phyloP scores from a whole-genome alignment of 1,140 invertebrate genomes.

The Holotrichia oblita region DNA sequence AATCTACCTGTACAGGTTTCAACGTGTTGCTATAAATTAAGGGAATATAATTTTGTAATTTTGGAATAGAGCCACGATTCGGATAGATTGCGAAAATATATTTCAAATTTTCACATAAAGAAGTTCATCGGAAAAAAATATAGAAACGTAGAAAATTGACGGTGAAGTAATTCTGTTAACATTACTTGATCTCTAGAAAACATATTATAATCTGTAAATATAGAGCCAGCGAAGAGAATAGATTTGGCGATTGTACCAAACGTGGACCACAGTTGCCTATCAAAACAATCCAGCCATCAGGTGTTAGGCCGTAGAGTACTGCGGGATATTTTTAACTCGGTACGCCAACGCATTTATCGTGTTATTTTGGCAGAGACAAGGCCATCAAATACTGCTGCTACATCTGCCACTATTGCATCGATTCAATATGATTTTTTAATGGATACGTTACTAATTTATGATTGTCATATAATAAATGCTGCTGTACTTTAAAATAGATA shows the following conservation, averaged over 20 bases:
- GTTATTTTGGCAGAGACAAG: conserved; percentile 53
- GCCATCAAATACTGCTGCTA: conserved; percentile 42
- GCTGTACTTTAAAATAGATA: too few relatives aligned
- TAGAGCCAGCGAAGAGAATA: conserved; percentile 10
- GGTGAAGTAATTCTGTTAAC: background rate
- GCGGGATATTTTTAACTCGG: conserved; percentile 29
- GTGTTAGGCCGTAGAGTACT: conserved; percentile 37
- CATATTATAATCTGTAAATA: background rate
- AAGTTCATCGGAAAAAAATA: conserved; percentile 17
- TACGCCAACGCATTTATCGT: conserved; percentile 33
- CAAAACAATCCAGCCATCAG: conserved; percentile 39
- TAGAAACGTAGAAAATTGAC: background rate
- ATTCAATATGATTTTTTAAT: conserved; percentile 21
- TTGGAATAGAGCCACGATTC: conserved; percentile 15
- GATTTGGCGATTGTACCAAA: conserved; percentile 28
- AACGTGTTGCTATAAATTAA: conserved; percentile 3
- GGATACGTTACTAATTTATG: background rate
- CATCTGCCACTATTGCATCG: conserved; percentile 18
- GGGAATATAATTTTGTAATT: conserved; percentile 15
- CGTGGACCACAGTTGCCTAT: conserved; percentile 23
- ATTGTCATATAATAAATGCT: background rate
- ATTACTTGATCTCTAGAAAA: background rate
- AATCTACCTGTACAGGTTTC: conserved; percentile 7
- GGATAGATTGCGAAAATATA: background rate
- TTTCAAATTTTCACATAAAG: background rate